Evolutionary conservation across 2,888 invertebrate genomes (phyloP).

Genomic region (Parapristionchus giblindavisi): DNA sequence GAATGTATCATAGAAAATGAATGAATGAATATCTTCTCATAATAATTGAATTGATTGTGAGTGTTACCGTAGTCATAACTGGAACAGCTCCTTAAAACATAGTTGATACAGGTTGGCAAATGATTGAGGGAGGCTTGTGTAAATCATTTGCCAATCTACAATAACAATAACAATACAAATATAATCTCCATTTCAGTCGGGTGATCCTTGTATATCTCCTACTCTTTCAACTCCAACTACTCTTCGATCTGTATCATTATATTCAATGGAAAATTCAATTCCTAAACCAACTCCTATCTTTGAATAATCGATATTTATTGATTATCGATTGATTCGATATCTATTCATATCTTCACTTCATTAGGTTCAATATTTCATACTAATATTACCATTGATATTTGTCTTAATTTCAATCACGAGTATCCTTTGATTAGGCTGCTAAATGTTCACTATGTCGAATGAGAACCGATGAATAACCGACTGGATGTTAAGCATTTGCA

Average conservation of each 20-base stretch:
- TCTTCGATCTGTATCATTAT: background rate
- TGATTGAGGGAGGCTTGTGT: background rate
- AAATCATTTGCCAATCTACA: background rate
- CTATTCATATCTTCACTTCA: too few relatives aligned
- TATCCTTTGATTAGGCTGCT: too few relatives aligned
- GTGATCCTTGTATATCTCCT: constrained; percentile 14
- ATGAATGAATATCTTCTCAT: too few relatives aligned
- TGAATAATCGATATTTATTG: background rate
- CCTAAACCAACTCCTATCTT: constrained; percentile 28
- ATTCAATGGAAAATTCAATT: constrained; percentile 19
- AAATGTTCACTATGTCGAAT: too few relatives aligned
- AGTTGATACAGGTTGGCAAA: background rate
- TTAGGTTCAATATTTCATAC: too few relatives aligned
- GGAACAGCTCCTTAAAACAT: background rate
- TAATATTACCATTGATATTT: too few relatives aligned
- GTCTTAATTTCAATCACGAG: too few relatives aligned
- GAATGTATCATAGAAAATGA: too few relatives aligned
- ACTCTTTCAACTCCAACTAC: background rate
- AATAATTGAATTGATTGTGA: background rate
- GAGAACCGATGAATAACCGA: too few relatives aligned
- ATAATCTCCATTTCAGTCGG: background rate
- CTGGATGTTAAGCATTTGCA: too few relatives aligned
- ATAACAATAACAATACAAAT: background rate
- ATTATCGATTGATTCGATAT: background rate
- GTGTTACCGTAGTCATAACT: background rate